Evolutionary conservation across 1,140 invertebrate species (phyloP).

Genomic region (Conopomorpha cramerella): DNA sequence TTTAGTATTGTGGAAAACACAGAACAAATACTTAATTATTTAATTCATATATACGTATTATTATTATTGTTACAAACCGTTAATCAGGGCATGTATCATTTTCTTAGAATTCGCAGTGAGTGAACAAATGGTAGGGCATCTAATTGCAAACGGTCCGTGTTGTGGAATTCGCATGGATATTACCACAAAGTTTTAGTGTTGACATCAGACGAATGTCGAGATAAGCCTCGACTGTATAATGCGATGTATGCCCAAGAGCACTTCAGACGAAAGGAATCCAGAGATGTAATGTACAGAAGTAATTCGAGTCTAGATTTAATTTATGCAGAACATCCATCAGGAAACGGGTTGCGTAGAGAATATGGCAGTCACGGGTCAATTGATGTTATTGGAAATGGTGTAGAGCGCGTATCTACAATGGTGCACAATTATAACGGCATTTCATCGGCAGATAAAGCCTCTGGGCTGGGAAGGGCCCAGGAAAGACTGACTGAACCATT

Average conservation of each 20-base stretch:
- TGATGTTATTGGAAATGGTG: constrained; percentile 61
- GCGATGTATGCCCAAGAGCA: constrained; percentile 53
- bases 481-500: constrained; percentile 34
- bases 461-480: constrained; percentile 28
- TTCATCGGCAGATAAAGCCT: constrained; percentile 45
- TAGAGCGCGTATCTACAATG: constrained; percentile 72
- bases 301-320: constrained; percentile 66
- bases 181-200: not conserved
- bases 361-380: constrained; percentile 67
- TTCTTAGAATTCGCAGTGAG: too few species aligned
- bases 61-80: too few species aligned
- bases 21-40: too few species aligned
- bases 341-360: constrained; percentile 57
- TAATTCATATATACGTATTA: too few species aligned
- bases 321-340: constrained; percentile 37
- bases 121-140: too few species aligned
- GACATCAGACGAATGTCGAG: too few species aligned
- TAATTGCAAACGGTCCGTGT: too few species aligned
- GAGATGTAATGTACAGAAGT: constrained; percentile 62
- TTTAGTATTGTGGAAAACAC: too few species aligned
- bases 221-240: constrained; percentile 24
- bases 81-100: too few species aligned
- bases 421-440: constrained; percentile 66
- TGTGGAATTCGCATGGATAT: not conserved
- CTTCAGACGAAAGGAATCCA: constrained; percentile 39